phyloP scores from a whole-genome alignment of 2,888 invertebrate genomes.

The Pandemis heparana region DNA sequence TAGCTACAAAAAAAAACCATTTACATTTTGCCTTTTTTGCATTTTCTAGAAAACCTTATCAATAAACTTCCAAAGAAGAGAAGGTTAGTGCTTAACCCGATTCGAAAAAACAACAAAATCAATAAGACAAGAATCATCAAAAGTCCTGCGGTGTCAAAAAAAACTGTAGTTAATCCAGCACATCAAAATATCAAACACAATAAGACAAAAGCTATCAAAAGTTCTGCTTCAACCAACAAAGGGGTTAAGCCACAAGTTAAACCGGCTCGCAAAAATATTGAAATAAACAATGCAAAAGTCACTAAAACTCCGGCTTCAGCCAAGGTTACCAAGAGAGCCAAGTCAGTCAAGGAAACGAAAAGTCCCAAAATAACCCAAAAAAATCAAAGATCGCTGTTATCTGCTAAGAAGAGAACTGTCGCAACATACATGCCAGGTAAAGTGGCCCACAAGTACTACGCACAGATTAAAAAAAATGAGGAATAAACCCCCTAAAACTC shows the following conservation, averaged over 20 bases:
- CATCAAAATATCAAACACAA: background rate
- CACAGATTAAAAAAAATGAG: too few relatives aligned
- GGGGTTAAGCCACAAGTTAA: background rate
- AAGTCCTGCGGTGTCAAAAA: constrained; percentile 17
- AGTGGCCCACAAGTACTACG: too few relatives aligned
- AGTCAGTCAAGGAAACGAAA: background rate
- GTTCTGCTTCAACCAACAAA: background rate
- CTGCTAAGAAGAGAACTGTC: background rate
- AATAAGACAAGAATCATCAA: constrained; percentile 10
- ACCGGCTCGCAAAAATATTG: background rate
- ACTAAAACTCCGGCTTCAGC: background rate
- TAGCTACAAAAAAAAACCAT: too few relatives aligned
- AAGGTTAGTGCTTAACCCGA: constrained; percentile 53
- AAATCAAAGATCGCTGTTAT: background rate
- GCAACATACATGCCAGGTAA: background rate
- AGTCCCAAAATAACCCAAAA: background rate
- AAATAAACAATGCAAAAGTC: background rate
- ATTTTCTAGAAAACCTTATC: constrained; percentile 43
- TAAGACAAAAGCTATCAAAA: constrained; percentile 1
- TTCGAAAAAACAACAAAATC: constrained; percentile 34
- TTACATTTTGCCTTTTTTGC: too few relatives aligned
- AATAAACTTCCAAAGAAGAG: constrained; percentile 56
- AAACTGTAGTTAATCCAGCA: background rate
- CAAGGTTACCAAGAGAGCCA: background rate
- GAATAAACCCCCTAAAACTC: background rate